These are phyloP conservation scores for Leptura quadrifasciata DNA, from an alignment of 2,888 invertebrate species.

Conservation along the genomic window DNA sequence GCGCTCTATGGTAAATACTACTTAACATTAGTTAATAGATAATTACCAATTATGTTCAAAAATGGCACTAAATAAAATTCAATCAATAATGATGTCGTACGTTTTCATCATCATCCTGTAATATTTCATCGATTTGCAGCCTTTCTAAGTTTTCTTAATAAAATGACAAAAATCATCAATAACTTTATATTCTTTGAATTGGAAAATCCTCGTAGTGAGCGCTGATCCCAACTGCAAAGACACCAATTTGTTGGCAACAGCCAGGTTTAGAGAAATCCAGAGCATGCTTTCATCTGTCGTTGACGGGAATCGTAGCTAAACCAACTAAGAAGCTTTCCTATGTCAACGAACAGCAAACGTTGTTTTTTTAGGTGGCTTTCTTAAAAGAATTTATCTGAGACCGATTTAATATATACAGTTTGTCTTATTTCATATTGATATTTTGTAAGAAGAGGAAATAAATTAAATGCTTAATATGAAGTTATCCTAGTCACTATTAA, in stretches of 20 bases:
- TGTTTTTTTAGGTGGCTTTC: constrained; percentile 44
- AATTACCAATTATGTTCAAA: too few relatives aligned
- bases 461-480: too few relatives aligned
- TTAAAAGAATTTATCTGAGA: constrained; percentile 23
- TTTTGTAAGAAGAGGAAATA: neutral
- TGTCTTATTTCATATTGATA: neutral
- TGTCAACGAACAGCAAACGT: constrained; percentile 55
- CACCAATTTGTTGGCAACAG: constrained; percentile 56
- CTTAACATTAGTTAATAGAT: too few relatives aligned
- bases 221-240: constrained; percentile 50
- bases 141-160: neutral
- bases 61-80: too few relatives aligned
- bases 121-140: neutral
- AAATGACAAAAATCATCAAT: constrained; percentile 14
- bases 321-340: constrained; percentile 54
- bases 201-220: constrained; percentile 45
- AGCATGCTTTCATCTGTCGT: constrained; percentile 47
- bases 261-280: constrained; percentile 54
- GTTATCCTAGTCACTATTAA: too few relatives aligned
- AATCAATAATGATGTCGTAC: too few relatives aligned
- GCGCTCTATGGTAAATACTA: too few relatives aligned
- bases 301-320: constrained; percentile 56
- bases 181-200: constrained; percentile 28
- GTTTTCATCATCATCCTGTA: neutral
- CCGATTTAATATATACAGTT: constrained; percentile 4